Percentiles rank a stretch among this genome's conserved stretches.
These are phyloP conservation scores for Sitophilus oryzae DNA, from an alignment of 1,140 invertebrate genomes.

Conservation along the genomic window DNA sequence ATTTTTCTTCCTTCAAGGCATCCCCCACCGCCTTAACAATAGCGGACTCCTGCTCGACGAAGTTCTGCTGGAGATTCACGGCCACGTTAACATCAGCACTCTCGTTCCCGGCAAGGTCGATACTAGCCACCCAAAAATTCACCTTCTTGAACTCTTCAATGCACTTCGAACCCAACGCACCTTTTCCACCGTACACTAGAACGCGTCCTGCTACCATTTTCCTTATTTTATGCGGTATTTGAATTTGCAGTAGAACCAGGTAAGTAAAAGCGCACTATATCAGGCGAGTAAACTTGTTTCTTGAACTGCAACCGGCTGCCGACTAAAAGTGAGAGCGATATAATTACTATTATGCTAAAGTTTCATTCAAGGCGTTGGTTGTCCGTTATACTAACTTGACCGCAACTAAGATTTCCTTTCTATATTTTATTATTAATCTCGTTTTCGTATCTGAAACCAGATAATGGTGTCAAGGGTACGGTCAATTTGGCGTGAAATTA, in stretches of 20 bases:
- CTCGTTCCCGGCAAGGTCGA: slow-evolving; percentile 86
- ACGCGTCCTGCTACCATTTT: slow-evolving; percentile 54
- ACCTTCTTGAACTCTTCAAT: slow-evolving; percentile 84
- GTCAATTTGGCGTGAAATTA: not conserved
- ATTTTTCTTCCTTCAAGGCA: slow-evolving; percentile 65
- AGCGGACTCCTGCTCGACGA: slow-evolving; percentile 70
- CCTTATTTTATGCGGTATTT: no score
- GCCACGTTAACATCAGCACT: slow-evolving; percentile 85
- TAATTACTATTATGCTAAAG: not conserved
- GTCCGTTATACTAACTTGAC: not conserved
- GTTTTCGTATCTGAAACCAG: not conserved
- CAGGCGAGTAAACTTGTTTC: not conserved
- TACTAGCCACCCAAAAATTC: slow-evolving; percentile 91
- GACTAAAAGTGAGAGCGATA: not conserved
- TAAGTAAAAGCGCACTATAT: not conserved
- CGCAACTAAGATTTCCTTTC: not conserved
- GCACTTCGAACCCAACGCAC: slow-evolving; percentile 84
- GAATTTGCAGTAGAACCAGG: no score
- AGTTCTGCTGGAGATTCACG: slow-evolving; percentile 66
- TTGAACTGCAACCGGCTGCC: not conserved
- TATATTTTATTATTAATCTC: not conserved
- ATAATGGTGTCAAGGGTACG: not conserved
- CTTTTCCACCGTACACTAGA: slow-evolving; percentile 88
- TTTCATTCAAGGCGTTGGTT: no score
- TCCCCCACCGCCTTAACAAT: slow-evolving; percentile 59